These are phyloP conservation scores for Cinclus mexicanus DNA, from an alignment of 2,113 vertebrate genomes.

Conservation along the genomic window DNA sequence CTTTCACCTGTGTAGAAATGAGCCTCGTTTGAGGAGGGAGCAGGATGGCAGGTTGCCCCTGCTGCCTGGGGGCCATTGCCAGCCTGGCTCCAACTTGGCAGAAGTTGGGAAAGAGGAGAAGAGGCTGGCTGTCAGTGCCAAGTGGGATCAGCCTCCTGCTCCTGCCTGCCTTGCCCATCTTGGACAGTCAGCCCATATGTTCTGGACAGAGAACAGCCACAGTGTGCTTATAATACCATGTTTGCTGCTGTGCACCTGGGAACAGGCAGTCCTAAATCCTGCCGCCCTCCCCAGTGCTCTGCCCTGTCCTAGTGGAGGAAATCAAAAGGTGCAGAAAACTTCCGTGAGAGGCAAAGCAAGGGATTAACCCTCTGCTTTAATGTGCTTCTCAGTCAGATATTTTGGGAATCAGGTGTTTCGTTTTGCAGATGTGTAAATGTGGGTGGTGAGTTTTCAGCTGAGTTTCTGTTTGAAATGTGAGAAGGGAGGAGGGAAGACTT, in stretches of 20 bases:
- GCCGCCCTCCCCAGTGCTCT: not conserved
- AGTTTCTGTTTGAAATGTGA: not conserved
- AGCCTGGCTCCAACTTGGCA: not conserved
- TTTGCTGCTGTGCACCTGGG: not conserved
- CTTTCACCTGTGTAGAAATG: not conserved
- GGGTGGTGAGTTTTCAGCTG: not conserved
- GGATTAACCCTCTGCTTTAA: not conserved
- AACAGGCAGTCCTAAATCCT: not conserved
- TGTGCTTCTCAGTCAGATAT: not conserved
- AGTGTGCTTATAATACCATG: rapidly evolving
- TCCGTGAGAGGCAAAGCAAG: not conserved
- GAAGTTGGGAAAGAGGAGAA: not conserved
- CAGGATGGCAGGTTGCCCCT: not conserved
- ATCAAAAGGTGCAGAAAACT: not conserved
- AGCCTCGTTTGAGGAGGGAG: not conserved
- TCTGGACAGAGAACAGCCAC: not conserved
- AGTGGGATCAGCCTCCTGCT: not conserved
- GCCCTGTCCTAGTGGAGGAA: not conserved
- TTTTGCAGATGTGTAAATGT: not conserved
- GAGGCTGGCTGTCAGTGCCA: not conserved
- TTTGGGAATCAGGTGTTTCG: not conserved
- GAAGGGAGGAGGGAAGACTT: not conserved
- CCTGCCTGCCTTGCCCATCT: not conserved
- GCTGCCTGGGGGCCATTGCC: not conserved
- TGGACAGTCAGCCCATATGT: not conserved